Conservation (phyloP, 1,140 invertebrate genomes). For the Drosophila orosa region DNA sequence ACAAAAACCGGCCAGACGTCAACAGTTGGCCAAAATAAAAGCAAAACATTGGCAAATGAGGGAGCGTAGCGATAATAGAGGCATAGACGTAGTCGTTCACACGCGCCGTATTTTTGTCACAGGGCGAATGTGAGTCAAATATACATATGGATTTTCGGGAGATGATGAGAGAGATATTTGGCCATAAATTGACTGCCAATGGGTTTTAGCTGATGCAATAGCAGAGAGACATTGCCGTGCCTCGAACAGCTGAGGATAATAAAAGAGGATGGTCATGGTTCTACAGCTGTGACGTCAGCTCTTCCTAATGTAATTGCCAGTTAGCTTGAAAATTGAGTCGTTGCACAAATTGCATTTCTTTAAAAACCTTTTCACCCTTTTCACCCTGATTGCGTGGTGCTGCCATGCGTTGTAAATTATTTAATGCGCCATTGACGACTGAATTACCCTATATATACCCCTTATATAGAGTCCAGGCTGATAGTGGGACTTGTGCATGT, state of each 20-base stretch:
- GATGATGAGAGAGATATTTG: slow-evolving; percentile 14
- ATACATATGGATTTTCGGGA: slow-evolving; percentile 40
- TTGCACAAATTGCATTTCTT: slow-evolving; percentile 24
- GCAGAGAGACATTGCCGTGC: not conserved
- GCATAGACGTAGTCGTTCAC: slow-evolving; percentile 43
- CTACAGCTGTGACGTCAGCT: slow-evolving; percentile 18
- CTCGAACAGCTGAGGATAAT: slow-evolving; percentile 29
- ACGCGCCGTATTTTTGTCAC: slow-evolving; percentile 59
- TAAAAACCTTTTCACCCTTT: slow-evolving; percentile 11
- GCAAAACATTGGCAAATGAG: slow-evolving; percentile 18
- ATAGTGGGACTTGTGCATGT: slow-evolving; percentile 26
- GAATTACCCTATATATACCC: slow-evolving; percentile 9
- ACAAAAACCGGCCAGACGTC: slow-evolving; percentile 52
- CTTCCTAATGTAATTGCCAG: slow-evolving; percentile 46
- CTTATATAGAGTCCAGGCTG: slow-evolving; percentile 14
- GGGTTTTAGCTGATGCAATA: slow-evolving; percentile 38
- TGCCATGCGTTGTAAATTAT: slow-evolving; percentile 39
- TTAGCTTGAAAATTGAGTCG: slow-evolving; percentile 22
- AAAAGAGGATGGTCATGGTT: slow-evolving; percentile 22
- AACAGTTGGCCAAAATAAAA: slow-evolving; percentile 62
- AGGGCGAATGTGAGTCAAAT: slow-evolving; percentile 77
- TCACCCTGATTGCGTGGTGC: slow-evolving; percentile 31
- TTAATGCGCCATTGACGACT: slow-evolving; percentile 39
- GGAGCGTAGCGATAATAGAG: slow-evolving; percentile 50
- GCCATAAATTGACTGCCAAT: slow-evolving; percentile 25